Evolutionary conservation across 2,888 invertebrate species (phyloP).

Genomic region (Rotaria macrura): DNA sequence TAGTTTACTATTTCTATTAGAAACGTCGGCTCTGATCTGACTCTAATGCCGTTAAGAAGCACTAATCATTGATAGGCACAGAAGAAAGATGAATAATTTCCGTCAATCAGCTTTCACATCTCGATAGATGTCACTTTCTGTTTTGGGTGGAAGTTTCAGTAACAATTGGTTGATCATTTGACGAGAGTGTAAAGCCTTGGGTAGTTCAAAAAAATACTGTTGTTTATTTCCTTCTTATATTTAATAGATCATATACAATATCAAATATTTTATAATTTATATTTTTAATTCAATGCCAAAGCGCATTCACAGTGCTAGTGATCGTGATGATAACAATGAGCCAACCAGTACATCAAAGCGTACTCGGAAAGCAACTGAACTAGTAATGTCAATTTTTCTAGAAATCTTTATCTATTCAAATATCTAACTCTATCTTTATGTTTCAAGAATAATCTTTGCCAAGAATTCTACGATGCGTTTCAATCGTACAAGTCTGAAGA

Average conservation of each 20-base stretch:
- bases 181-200: background rate
- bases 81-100: background rate
- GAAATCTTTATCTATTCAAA: background rate
- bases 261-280: background rate
- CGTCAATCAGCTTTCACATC: background rate
- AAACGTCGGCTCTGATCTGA: too few species aligned
- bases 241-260: background rate
- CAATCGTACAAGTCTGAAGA: background rate
- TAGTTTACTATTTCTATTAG: too few species aligned
- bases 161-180: background rate
- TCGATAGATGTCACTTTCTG: background rate
- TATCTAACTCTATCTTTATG: background rate
- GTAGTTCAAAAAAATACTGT: background rate
- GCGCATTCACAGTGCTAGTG: background rate
- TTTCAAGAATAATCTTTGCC: background rate
- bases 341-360: background rate
- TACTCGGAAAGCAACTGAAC: background rate
- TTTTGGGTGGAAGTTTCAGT: background rate
- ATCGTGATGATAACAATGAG: background rate
- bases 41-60: too few species aligned
- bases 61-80: too few species aligned
- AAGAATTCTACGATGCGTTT: background rate
- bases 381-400: background rate
- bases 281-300: background rate
- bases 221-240: background rate